These are phyloP conservation scores for Melanostoma scalare DNA, from an alignment of 2,888 invertebrate genomes.

Conservation along the genomic window DNA sequence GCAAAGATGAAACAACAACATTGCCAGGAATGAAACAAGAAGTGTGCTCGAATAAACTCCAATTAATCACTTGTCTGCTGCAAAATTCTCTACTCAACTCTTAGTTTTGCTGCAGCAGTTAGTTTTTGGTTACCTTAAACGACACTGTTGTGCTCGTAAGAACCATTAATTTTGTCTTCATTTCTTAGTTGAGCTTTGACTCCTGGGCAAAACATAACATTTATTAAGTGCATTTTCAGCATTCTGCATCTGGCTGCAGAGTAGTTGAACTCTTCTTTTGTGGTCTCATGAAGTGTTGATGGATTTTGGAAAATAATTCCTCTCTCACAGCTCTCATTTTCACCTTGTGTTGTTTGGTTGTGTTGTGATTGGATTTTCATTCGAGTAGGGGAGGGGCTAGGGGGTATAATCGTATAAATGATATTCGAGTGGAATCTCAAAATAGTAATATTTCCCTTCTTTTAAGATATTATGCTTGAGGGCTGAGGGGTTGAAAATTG, in stretches of 20 bases:
- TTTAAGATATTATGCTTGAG: too few species aligned
- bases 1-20: slow-evolving; percentile 44
- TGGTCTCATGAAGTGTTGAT: slow-evolving; percentile 41
- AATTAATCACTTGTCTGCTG: slow-evolving; percentile 71
- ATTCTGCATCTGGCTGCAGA: slow-evolving; percentile 42
- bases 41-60: slow-evolving; percentile 56
- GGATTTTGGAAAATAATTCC: slow-evolving; percentile 26
- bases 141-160: slow-evolving; percentile 69
- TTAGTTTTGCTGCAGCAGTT: slow-evolving; percentile 45
- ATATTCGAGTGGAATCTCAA: too few species aligned
- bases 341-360: too few species aligned
- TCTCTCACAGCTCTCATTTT: too few species aligned
- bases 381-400: too few species aligned
- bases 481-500: too few species aligned
- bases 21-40: slow-evolving; percentile 14
- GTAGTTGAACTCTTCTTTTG: slow-evolving; percentile 18
- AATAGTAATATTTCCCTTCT: too few species aligned
- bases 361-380: too few species aligned
- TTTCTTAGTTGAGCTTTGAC: slow-evolving; percentile 64
- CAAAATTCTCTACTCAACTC: slow-evolving; percentile 51
- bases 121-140: slow-evolving; percentile 70
- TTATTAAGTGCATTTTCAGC: slow-evolving; percentile 60
- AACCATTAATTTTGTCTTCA: slow-evolving; percentile 64
- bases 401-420: too few species aligned
- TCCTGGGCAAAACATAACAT: slow-evolving; percentile 49